Conservation (phyloP, 2,797 vertebrate genomes). For the Darevskia nairensis region DNA sequence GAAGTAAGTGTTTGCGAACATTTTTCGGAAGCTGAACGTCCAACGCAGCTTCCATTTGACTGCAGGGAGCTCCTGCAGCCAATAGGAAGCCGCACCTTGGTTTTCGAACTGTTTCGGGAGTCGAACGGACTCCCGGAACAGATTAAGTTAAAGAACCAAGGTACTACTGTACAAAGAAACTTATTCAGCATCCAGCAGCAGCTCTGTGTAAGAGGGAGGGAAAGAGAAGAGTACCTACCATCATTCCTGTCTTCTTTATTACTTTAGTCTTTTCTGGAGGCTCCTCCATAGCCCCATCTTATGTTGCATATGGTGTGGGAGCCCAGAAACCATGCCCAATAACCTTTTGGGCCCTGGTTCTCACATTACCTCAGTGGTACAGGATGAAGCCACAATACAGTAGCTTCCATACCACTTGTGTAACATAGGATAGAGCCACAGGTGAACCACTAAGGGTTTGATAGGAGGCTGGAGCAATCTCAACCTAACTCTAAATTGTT, state of each 20-base stretch:
- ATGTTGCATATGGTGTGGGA: not conserved
- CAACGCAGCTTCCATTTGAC: no score
- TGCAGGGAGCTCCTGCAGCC: no score
- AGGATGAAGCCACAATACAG: not conserved
- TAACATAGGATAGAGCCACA: not conserved
- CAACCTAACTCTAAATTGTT: not conserved
- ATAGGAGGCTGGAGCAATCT: not conserved
- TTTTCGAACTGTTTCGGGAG: no score
- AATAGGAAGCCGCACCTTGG: no score
- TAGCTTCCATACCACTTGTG: not conserved
- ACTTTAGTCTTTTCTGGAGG: not conserved
- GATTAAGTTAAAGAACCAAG: no score
- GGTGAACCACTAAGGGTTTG: not conserved
- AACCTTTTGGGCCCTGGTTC: not conserved
- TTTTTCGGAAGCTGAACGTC: no score
- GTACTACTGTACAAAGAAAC: not conserved
- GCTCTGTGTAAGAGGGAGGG: not conserved
- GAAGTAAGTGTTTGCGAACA: no score
- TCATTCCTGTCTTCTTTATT: not conserved
- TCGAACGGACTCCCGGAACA: no score
- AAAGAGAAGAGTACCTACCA: not conserved
- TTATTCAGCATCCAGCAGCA: not conserved
- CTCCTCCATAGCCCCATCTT: not conserved
- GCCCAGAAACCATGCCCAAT: not conserved
- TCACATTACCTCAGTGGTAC: not conserved